Percentiles rank a stretch among this genome's conserved stretches.
These are phyloP conservation scores for Illadopsis cleaveri DNA, from an alignment of 2,113 vertebrate genomes.

Conservation along the genomic window DNA sequence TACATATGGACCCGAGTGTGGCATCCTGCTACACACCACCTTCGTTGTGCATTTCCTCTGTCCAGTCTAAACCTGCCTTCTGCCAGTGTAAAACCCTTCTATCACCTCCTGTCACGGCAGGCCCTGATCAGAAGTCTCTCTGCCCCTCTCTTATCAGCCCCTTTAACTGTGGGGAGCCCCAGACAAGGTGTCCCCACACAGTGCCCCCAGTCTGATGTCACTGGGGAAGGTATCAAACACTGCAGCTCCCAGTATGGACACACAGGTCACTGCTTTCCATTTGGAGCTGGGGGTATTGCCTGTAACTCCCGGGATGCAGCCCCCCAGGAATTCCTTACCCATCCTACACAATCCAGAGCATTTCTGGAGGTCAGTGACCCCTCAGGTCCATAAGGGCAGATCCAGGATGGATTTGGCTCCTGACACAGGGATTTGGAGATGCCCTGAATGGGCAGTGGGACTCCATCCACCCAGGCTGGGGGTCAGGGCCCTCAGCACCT, in stretches of 20 bases:
- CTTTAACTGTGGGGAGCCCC: rapidly evolving
- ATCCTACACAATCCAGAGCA: neutral
- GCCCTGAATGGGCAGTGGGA: neutral
- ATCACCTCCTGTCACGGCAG: too few species aligned
- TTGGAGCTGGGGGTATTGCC: neutral
- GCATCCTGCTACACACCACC: too few species aligned
- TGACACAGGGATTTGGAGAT: rapidly evolving
- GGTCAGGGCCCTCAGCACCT: neutral
- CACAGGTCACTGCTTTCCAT: rapidly evolving
- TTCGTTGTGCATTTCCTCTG: rapidly evolving
- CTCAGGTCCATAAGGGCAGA: neutral
- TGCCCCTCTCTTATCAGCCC: neutral
- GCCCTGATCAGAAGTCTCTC: too few species aligned
- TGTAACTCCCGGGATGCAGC: neutral
- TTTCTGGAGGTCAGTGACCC: neutral
- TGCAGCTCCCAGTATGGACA: neutral
- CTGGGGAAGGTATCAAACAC: rapidly evolving
- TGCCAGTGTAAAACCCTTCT: neutral
- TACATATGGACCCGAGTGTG: too few species aligned
- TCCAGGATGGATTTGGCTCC: neutral
- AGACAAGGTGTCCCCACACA: neutral
- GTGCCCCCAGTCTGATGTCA: neutral
- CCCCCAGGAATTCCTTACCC: neutral
- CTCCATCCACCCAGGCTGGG: rapidly evolving
- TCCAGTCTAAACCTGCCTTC: rapidly evolving